Base-by-base conservation (phyloP, 2,797 vertebrate species). In the Crenuchus spilurus region DNA sequence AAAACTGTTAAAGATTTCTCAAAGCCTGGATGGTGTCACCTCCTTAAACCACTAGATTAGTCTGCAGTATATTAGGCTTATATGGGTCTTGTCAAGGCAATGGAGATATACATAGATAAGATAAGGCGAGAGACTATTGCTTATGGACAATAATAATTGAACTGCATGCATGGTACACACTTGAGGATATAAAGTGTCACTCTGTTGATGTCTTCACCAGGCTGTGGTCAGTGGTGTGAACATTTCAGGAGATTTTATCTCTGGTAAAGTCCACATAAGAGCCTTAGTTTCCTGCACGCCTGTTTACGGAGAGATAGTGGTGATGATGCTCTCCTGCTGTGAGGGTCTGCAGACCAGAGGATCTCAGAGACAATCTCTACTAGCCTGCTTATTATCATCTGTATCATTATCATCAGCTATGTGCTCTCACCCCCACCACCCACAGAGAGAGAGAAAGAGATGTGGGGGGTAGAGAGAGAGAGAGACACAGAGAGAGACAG, bases 401-500 rank as follows among this genome's bases (percentile, higher is more conserved):
- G 81, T 84, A 85, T 90, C 88, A 89, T 90, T 91, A 89, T 65
- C 67, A 76, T 70, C 74, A 65, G 58, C 41, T 58, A 71, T 39
- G 24, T 49, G 31, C 31, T 64, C 60, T 18, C 37, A 57, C 33
- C 66, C 26, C 31, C 65, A 51, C 67, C 67, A 70, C 74, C 67
- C 74, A 74, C 67, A 58, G 49, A 70, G 26, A 22, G 20, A 22
- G 22, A 18, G 48, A n/a, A n/a, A n/a, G n/a, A n/a, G n/a, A n/a
- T n/a, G n/a, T 10, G 2, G 9, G 7, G 22, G 48, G 20, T 8
- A 22, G 64, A 82, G 84, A 83, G 83, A 80, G 84, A 80, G 79
- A 72, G 72, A 72, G 37, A 60, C 84, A 88, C 87, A 85, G 86
- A 79, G 85, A 85, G 84, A 85, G 88, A 89, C 89, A 92, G 90